Evolutionary conservation across 2,113 vertebrate genomes (phyloP), one percentile per base, ranked within the genome.

Genomic region (Burhinus oedicnemus): DNA sequence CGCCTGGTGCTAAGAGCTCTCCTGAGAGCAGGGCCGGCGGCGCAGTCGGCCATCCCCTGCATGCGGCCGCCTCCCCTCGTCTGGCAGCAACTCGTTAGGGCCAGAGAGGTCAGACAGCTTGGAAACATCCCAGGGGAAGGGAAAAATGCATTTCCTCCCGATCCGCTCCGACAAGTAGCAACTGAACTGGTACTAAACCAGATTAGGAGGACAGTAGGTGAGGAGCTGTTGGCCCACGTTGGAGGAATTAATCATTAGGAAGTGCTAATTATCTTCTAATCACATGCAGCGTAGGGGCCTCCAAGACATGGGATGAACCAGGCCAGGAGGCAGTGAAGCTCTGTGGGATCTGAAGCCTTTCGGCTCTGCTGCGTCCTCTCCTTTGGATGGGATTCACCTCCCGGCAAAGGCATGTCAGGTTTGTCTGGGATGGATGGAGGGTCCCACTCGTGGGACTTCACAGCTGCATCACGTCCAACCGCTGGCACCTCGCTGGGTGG

Each of bases 21-120:
- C 65, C 57, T 3, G 1, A 55, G 57, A 79, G 3, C 20, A 0
- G 2, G n/a, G n/a, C 71, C 4, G 1, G 1, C 3, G 0, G 51
- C 0, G 3, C 44, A 9, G 58, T 9, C 7, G 3, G 30, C 30
- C 1, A 1, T 66, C 47, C 40, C 58, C 71, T 60, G 68, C 75
- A 26, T 1, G 0, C 3, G 8, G 62, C 93, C 19, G 2, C 4
- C 2, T 45, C 75, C 32, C 45, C 61, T 77, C 15, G 4, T 83
- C 89, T 89, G 83, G 36, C 87, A 83, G 52, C 81, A 68, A 1
- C 49, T 94, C 61, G 4, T 57, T 58, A 47, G 40, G 58, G 87
- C 74, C 90, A 36, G 54, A 11, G 61, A 79, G 87, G 89, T 96
- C 87, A 90, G 87, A 89, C 89, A 80, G 83, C 61, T 86, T 91